phyloP scores from a whole-genome alignment of 2,113 vertebrate genomes.

The Petroica traversi region DNA sequence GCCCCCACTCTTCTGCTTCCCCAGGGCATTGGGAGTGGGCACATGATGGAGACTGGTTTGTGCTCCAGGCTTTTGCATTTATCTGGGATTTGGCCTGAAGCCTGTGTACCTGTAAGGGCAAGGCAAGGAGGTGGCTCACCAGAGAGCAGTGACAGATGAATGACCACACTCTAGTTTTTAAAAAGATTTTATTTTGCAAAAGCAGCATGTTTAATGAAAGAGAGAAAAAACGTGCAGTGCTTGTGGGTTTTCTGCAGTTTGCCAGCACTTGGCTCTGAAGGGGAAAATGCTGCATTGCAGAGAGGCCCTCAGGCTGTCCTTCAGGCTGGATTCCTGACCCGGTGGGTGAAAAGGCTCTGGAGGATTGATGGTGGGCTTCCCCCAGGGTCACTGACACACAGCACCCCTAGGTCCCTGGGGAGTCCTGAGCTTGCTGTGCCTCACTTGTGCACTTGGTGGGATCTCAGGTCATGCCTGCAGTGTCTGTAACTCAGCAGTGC shows the following conservation, averaged over 20 bases:
- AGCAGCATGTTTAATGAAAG: not conserved
- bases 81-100: not conserved
- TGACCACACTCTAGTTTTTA: not conserved
- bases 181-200: not conserved
- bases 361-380: not conserved
- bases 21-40: not conserved
- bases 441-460: not conserved
- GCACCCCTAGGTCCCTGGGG: not conserved
- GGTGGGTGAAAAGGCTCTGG: not conserved
- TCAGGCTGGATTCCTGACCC: not conserved
- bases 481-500: not conserved
- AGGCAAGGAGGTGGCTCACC: not conserved
- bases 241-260: slow-evolving; percentile 24
- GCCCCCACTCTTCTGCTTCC: not conserved
- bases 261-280: not conserved
- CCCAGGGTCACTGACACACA: not conserved
- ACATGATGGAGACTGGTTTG: rapidly evolving
- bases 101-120: not conserved
- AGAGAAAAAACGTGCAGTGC: not conserved
- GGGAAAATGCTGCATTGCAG: slow-evolving; percentile 47
- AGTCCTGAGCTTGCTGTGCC: not conserved
- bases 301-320: not conserved
- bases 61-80: not conserved
- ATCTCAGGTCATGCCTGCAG: not conserved
- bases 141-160: not conserved